Evolutionary conservation across 2,888 invertebrate genomes (phyloP).

Genomic region (Erebia aethiops): DNA sequence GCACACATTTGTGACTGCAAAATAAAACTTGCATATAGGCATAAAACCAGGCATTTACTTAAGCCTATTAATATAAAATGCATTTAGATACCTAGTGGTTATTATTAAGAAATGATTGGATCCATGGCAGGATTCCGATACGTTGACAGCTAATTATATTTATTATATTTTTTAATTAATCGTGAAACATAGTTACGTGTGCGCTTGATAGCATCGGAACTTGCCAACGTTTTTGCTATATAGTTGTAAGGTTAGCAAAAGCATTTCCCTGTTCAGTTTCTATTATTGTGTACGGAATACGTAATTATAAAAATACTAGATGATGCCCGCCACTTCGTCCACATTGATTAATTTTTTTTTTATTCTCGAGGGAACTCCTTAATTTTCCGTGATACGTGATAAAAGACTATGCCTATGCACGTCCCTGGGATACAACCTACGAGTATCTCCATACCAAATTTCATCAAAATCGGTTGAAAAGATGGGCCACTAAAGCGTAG

Average conservation of each 20-base stretch:
- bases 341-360: no score
- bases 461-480: no score
- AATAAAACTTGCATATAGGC: conserved; percentile 9
- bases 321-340: no score
- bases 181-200: conserved; percentile 61
- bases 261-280: background rate
- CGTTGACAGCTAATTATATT: conserved; percentile 60
- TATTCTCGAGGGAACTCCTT: no score
- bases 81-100: conserved; percentile 18
- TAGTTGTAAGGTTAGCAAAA: conserved; percentile 53
- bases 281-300: background rate
- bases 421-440: no score
- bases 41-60: conserved; percentile 4
- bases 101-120: conserved; percentile 32
- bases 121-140: conserved; percentile 35
- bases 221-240: conserved; percentile 62
- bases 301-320: no score
- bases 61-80: conserved; percentile 22
- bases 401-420: no score
- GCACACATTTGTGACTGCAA: background rate
- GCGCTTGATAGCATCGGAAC: conserved; percentile 62
- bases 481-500: no score
- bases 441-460: no score
- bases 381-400: no score
- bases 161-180: conserved; percentile 73